Percentiles rank a stretch among this genome's conserved stretches.
phyloP scores from a whole-genome alignment of 2,888 invertebrate genomes.

The Epistrophe grossulariae region DNA sequence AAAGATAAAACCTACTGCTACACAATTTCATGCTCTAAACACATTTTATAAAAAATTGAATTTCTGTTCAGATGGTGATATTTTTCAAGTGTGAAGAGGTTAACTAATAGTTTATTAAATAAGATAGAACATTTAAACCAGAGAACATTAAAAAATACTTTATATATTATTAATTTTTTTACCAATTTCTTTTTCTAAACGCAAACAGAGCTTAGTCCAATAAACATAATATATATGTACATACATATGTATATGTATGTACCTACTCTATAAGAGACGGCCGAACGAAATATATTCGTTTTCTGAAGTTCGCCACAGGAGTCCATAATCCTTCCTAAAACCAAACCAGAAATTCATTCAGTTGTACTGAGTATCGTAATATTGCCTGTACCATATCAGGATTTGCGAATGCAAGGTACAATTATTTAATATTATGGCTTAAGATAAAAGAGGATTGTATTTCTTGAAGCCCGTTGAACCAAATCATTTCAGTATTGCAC shows the following conservation, averaged over 20 bases:
- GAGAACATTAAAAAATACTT: neutral
- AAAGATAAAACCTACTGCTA: neutral
- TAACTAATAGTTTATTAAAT: neutral
- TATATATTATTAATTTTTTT: neutral
- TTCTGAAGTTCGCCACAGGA: slow-evolving; percentile 63
- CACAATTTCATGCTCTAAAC: neutral
- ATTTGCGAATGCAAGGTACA: slow-evolving; percentile 61
- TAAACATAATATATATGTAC: too few species aligned
- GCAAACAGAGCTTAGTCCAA: neutral
- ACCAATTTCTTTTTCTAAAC: neutral
- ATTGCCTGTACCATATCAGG: slow-evolving; percentile 39
- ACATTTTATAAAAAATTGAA: neutral
- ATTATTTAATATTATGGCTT: slow-evolving; percentile 66
- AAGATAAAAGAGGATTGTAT: slow-evolving; percentile 69
- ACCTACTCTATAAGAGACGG: slow-evolving; percentile 14
- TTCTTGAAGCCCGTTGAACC: slow-evolving; percentile 49
- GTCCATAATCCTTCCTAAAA: slow-evolving; percentile 59
- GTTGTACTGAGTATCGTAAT: slow-evolving; percentile 45
- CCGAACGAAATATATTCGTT: slow-evolving; percentile 44
- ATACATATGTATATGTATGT: neutral
- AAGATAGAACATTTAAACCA: neutral
- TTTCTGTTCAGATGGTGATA: too few species aligned
- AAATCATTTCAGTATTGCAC: slow-evolving; percentile 53
- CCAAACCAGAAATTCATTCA: slow-evolving; percentile 54
- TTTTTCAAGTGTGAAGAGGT: neutral